Evolutionary conservation across 1,140 invertebrate genomes (phyloP), one percentile per base, ranked within the genome.

Genomic region (Megalopta genalis): DNA sequence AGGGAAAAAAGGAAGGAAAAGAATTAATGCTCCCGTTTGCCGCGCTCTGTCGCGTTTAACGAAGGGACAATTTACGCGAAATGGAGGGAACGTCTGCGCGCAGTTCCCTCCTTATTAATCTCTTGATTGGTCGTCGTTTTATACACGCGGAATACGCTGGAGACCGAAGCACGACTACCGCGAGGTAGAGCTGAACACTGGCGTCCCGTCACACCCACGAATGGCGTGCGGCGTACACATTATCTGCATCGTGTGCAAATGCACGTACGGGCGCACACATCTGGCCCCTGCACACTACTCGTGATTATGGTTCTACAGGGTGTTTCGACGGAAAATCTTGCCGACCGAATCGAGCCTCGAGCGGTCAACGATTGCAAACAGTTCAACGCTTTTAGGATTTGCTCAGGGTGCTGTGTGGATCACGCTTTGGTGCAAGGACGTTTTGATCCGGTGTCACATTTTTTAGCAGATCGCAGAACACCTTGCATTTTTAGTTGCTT

Each of bases 201-300:
- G 64, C 54, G 62, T 75, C 67, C 77, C 78, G 84, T 84, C 90
- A 88, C 91, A 90, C 91, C 91, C 88, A 90, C 88, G 89, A 90
- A 89, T 92, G 84, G 89, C 90, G 88, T 91, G 91, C 84, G 79
- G 87, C 82, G 82, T 83, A 88, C 80, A 77, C 76, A 87, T 87
- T 83, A 85, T 69, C 80, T 62, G 81, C 81, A 86, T 85, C 82
- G 68, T 69, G 78, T 76, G 79, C 70, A 54, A 64, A 64, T 42
- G 67, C 62, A 77, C 63, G 71, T 69, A 83, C 77, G 54, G 52
- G 14, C 60, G 10, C 59, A 72, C 77, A 62, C 42, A 57, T 23
- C 1, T 27, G 59, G 39, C 2, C 27, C n/a, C n/a, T 37, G 52
- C 32, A 80, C 49, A 64, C 37, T 39, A 59, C 67, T 72, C 75